A percentile compares a stretch with the other conserved stretches of the same genome.
Evolutionary conservation across 2,797 vertebrate species (phyloP).

Genomic region (Crenichthys baileyi): DNA sequence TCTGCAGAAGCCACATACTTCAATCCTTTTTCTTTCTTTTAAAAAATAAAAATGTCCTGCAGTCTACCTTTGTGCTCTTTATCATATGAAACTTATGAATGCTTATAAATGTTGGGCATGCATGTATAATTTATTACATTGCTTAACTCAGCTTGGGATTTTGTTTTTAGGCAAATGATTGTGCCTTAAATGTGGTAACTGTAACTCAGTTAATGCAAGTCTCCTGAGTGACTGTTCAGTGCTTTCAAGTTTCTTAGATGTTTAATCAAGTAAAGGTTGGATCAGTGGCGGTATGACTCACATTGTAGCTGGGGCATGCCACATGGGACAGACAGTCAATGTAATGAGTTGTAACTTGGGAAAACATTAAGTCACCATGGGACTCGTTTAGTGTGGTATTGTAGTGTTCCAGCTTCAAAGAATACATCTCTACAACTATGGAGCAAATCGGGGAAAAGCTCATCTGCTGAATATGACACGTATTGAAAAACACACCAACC

Average conservation of each 20-base stretch:
- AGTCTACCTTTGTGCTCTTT: no score
- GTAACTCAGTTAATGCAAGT: background rate
- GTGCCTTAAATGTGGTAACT: background rate
- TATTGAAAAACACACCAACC: no score
- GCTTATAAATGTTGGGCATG: no score
- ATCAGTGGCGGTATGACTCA: conserved; percentile 28
- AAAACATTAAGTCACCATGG: conserved; percentile 47
- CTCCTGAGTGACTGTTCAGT: conserved; percentile 6
- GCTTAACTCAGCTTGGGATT: background rate
- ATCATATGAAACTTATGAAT: no score
- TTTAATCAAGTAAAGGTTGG: conserved; percentile 66
- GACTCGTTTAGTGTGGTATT: conserved; percentile 39
- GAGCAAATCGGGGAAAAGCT: background rate
- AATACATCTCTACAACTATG: conserved; percentile 7
- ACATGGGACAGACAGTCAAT: conserved; percentile 66
- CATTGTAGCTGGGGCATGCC: conserved; percentile 44
- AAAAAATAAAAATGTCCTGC: no score
- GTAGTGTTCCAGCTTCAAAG: conserved; percentile 30
- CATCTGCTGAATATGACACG: no score
- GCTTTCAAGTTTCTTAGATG: conserved; percentile 31
- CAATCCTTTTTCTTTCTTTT: no score
- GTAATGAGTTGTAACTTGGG: conserved; percentile 67
- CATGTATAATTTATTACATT: no score
- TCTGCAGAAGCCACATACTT: no score
- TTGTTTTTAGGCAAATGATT: background rate